phyloP scores from a whole-genome alignment of 2,113 vertebrate species.

The Elaphurus davidianus region DNA sequence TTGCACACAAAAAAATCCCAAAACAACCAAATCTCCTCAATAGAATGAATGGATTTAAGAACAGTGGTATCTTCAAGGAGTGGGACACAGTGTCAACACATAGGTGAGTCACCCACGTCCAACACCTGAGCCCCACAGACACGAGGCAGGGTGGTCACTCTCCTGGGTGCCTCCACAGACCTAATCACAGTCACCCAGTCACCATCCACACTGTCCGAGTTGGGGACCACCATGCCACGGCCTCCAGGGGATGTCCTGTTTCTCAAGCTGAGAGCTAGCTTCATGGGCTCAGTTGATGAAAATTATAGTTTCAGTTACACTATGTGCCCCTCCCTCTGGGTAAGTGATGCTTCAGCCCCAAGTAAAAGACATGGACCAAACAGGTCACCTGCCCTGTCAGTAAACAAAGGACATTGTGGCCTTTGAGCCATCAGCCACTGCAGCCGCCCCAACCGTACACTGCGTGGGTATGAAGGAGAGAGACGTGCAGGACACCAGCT shows the following conservation, averaged over 20 bases:
- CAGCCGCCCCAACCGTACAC: not conserved
- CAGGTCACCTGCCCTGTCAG: not conserved
- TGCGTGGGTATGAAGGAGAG: not conserved
- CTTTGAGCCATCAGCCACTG: not conserved
- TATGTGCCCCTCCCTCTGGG: not conserved
- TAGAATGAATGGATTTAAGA: not conserved
- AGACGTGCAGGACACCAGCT: not conserved
- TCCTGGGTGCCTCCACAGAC: not conserved
- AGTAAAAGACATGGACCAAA: not conserved
- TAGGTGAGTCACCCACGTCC: not conserved
- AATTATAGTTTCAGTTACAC: not conserved
- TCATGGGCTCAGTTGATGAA: not conserved
- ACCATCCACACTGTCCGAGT: not conserved
- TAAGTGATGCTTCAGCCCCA: not conserved
- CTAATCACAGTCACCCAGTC: not conserved
- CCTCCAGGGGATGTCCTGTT: not conserved
- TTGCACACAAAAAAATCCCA: not conserved
- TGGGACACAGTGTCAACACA: not conserved
- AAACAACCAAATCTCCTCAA: not conserved
- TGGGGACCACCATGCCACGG: not conserved
- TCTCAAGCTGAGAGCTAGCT: not conserved
- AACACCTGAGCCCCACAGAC: not conserved
- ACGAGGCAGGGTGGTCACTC: accelerated
- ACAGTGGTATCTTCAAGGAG: not conserved
- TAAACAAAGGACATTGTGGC: not conserved